Evolutionary conservation across 2,888 invertebrate species (phyloP).

Genomic region (Steinernema scapterisci): DNA sequence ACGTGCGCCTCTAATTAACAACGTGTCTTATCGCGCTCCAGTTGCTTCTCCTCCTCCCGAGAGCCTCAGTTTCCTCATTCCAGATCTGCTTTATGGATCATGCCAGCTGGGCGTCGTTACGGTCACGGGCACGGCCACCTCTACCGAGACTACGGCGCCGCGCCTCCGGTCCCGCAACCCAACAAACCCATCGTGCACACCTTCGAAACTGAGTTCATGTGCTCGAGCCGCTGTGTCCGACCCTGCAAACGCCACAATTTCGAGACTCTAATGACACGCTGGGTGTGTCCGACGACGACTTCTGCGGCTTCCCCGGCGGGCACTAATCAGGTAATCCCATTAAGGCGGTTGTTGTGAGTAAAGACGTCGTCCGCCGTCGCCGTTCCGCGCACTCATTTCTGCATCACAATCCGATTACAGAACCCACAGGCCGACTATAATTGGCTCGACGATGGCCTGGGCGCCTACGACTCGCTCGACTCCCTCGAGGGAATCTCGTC

Average conservation of each 20-base stretch:
- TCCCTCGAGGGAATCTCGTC: conserved; percentile 23
- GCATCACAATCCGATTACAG: conserved; percentile 11
- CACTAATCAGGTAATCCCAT: conserved; percentile 27
- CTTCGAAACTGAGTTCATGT: conserved; percentile 18
- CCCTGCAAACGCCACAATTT: conserved; percentile 24
- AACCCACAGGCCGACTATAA: conserved; percentile 22
- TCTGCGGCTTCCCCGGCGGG: not conserved
- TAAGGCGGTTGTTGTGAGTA: not conserved
- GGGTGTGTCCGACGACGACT: conserved; percentile 28
- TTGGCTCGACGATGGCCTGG: conserved; percentile 21
- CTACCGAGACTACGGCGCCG: conserved; percentile 7
- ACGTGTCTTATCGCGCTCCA: no score
- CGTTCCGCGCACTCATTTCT: not conserved
- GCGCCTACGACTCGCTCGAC: conserved; percentile 25
- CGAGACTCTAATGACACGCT: conserved; percentile 24
- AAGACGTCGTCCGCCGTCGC: not conserved
- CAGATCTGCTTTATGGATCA: not conserved
- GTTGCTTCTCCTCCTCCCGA: no score
- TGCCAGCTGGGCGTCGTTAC: conserved; percentile 19
- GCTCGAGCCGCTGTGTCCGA: not conserved
- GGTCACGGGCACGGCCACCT: conserved; percentile 1
- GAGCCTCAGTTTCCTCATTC: no score
- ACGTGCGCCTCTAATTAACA: no score
- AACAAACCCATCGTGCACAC: conserved; percentile 23
- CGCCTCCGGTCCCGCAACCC: not conserved